Percentiles rank a stretch among this genome's conserved stretches.
phyloP scores from a whole-genome alignment of 2,888 invertebrate species.

The Drosophila histrio region DNA sequence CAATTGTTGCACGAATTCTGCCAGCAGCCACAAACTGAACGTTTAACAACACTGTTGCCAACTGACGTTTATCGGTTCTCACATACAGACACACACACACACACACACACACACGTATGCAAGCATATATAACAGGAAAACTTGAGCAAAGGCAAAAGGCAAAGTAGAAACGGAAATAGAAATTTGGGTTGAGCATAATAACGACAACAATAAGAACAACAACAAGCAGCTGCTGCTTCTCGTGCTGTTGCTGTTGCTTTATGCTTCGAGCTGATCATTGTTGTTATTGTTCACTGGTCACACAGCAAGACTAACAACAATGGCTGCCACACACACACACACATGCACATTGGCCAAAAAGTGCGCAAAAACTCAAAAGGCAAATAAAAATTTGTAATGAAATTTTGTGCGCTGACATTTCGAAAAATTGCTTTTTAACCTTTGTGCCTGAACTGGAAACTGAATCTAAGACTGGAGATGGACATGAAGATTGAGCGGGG shows the following conservation, averaged over 20 bases:
- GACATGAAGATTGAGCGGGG: not conserved
- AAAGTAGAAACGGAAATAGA: constrained; percentile 53
- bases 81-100: not conserved
- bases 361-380: constrained; percentile 60
- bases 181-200: constrained; percentile 36
- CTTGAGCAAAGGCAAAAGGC: constrained; percentile 21
- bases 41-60: constrained; percentile 9
- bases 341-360: constrained; percentile 32
- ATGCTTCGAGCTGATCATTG: constrained; percentile 39
- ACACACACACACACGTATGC: not conserved
- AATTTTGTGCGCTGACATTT: constrained; percentile 78
- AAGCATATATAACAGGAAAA: not conserved
- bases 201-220: constrained; percentile 4
- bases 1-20: not conserved
- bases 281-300: constrained; percentile 46
- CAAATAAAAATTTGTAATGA: constrained; percentile 79
- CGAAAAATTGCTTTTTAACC: constrained; percentile 78
- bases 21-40: not conserved
- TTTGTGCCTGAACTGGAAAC: constrained; percentile 56
- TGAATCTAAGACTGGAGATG: constrained; percentile 15
- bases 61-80: constrained; percentile 31
- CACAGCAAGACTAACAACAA: constrained; percentile 30
- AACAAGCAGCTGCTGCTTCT: constrained; percentile 10
- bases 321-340: constrained; percentile 1
- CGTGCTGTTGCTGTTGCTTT: constrained; percentile 10